Percentiles rank a stretch among this genome's conserved stretches.
These are phyloP conservation scores for Dallia pectoralis DNA, from an alignment of 2,797 vertebrate species.

Conservation along the genomic window DNA sequence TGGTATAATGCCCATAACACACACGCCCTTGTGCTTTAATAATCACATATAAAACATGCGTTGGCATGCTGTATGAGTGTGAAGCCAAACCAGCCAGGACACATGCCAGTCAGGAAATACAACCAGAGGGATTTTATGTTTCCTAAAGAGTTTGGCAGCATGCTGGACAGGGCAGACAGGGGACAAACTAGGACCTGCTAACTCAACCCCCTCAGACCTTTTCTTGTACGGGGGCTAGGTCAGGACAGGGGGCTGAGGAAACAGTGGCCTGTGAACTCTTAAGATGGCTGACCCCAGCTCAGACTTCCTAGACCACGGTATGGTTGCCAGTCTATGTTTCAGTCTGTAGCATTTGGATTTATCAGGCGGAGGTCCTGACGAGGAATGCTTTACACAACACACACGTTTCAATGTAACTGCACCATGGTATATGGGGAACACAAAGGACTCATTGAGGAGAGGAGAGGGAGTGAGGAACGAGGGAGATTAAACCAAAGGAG, in stretches of 20 bases:
- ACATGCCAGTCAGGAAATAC: conserved; percentile 23
- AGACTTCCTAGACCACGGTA: neutral
- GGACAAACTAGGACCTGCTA: neutral
- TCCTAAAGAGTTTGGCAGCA: neutral
- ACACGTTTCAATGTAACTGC: neutral
- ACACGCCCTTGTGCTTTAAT: no score
- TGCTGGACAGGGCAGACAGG: neutral
- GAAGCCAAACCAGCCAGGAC: neutral
- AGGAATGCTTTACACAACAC: neutral
- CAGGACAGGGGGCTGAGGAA: neutral
- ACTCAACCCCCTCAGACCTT: neutral
- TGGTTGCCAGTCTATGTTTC: no score
- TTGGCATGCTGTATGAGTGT: conserved; percentile 8
- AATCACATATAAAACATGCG: neutral
- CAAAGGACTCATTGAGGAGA: neutral
- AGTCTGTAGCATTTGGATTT: neutral
- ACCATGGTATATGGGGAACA: neutral
- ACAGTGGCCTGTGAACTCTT: neutral
- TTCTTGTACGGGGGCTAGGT: neutral
- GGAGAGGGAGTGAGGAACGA: neutral
- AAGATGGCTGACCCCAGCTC: neutral
- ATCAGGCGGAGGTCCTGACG: neutral
- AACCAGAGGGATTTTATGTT: conserved; percentile 15
- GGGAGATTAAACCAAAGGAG: neutral
- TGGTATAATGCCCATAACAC: no score